Conservation (phyloP, 2,113 vertebrate species). For the Equus przewalskii region DNA sequence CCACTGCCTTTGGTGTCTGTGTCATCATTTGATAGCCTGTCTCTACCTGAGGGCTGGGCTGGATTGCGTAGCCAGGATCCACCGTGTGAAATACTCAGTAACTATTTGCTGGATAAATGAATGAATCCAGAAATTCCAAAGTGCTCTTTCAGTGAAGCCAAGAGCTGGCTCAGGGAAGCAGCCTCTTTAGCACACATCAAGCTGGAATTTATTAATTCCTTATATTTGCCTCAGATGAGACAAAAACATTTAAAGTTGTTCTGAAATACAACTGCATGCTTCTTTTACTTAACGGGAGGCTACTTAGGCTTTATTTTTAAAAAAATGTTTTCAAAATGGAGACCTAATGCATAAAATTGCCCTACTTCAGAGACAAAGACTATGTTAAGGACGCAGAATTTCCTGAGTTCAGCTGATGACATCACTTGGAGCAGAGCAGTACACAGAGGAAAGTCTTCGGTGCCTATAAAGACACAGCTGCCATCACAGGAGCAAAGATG, state of each 20-base stretch:
- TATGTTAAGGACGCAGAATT: not conserved
- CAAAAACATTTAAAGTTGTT: not conserved
- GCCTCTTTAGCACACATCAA: not conserved
- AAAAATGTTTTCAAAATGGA: not conserved
- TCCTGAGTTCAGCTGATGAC: not conserved
- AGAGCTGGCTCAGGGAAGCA: not conserved
- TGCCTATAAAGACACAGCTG: not conserved
- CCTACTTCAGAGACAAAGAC: slow-evolving; percentile 11
- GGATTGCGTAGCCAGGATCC: not conserved
- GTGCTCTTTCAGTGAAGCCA: not conserved
- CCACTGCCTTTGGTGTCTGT: not conserved
- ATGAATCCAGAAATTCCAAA: not conserved
- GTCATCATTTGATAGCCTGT: not conserved
- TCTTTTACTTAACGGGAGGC: not conserved
- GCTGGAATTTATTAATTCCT: not conserved
- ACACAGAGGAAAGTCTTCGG: not conserved
- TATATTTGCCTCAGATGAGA: not conserved
- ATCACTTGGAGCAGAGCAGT: not conserved
- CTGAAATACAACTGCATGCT: not conserved
- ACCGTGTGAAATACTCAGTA: not conserved
- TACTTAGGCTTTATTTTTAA: not conserved
- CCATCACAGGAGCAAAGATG: not conserved
- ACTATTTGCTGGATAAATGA: not conserved
- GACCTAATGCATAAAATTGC: not conserved
- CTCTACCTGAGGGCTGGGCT: not conserved